Percentiles rank a stretch among this genome's conserved stretches.
Evolutionary conservation across 2,113 vertebrate genomes (phyloP).

Genomic region (Spermophilus dauricus): DNA sequence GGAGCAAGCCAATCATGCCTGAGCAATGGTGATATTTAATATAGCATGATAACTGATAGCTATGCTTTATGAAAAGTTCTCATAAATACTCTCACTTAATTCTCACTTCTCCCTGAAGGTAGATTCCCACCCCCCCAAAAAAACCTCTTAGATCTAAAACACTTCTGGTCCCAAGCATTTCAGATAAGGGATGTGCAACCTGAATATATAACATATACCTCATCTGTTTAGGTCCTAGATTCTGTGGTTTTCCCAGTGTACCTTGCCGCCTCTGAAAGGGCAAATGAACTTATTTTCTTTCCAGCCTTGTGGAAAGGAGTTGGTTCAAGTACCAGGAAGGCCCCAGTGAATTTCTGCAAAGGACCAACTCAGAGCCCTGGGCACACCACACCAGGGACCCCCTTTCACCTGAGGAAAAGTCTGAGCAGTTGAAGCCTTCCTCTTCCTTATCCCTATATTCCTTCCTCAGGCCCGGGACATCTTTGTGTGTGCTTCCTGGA

Average conservation of each 20-base stretch:
- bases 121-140: not conserved
- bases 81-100: not conserved
- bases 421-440: not conserved
- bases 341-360: not conserved
- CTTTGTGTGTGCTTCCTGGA: not conserved
- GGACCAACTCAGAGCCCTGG: not conserved
- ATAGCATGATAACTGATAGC: not conserved
- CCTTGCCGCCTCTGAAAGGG: not conserved
- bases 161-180: not conserved
- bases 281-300: constrained; percentile 2
- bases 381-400: not conserved
- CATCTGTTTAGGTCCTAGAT: not conserved
- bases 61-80: not conserved
- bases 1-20: not conserved
- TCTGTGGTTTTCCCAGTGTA: not conserved
- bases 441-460: not conserved
- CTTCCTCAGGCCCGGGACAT: not conserved
- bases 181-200: not conserved
- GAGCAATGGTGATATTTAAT: not conserved
- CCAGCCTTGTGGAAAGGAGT: not conserved
- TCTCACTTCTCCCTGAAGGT: not conserved
- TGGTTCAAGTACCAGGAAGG: not conserved
- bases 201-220: not conserved
- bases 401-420: not conserved
- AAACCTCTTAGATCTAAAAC: not conserved